Evolutionary conservation across 1,140 invertebrate genomes (phyloP), one percentile per base, ranked within the genome.

Genomic region (Adoxophyes honmai): DNA sequence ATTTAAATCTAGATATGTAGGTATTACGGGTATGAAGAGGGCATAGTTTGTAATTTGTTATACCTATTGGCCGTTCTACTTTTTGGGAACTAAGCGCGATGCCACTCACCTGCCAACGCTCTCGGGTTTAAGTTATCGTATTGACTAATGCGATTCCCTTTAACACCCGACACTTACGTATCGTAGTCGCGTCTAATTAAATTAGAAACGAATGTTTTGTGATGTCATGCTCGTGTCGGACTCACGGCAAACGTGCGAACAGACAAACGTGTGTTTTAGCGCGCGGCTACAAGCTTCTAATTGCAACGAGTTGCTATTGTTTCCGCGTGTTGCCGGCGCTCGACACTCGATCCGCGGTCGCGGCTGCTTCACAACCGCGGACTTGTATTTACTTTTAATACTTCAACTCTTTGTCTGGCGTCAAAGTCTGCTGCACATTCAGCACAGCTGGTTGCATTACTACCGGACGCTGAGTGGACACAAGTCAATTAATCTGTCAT

Each of bases 81-180:
- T 28, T 28, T 28, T 28, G 6, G 21, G 2, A 28, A n/a, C n/a
- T 39, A 39, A 39, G 13, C 10, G n/a, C n/a, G 42, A 5, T 48
- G 10, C 6, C 16, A 44, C 9, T n/a, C 39, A 11, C 16, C 21
- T 21, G 18, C 18, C 42, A 48, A 48, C 18, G 16, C 21, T 10
- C 18, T 48, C 42, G 42, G 42, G 16, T 48, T 28, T 48, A 48
- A 21, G 42, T n/a, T 48, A 48, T 48, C 21, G 21, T 48, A 48
- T 48, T 48, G 42, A 48, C 42, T 48, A 48, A 48, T 33, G 42
- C 42, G 42, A 48, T 48, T 48, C 42, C 21, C 42, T 28, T 48
- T 48, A 48, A 48, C 21, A 48, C 42, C 42, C 42, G 42, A 48
- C 21, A 33, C 42, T 44, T 44, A 44, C 42, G 42, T 48, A 16